phyloP scores from a whole-genome alignment of 2,888 invertebrate species.

The Callyntrura guangdongensis region DNA sequence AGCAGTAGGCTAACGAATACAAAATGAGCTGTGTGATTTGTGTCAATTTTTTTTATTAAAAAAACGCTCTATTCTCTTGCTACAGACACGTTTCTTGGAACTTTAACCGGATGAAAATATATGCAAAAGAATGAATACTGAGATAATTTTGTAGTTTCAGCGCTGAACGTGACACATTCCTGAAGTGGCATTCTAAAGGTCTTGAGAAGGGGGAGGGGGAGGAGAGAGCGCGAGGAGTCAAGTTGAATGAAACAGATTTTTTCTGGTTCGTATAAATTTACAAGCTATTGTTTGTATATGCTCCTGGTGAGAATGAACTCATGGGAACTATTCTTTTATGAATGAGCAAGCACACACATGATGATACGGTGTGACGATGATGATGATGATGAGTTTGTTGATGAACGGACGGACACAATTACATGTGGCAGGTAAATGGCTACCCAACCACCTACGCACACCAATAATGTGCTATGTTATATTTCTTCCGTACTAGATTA shows the following conservation, averaged over 20 bases:
- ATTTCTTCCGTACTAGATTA: slow-evolving; percentile 72
- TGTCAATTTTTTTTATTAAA: no score
- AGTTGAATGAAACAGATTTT: slow-evolving; percentile 36
- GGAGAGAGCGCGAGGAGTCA: neutral
- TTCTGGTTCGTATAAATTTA: slow-evolving; percentile 25
- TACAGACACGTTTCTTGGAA: neutral
- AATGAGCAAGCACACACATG: slow-evolving; percentile 45
- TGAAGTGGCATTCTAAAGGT: neutral
- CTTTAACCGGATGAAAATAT: neutral
- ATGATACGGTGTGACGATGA: neutral
- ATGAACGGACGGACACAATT: neutral
- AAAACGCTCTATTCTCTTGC: neutral
- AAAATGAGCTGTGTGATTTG: no score
- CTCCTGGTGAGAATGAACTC: slow-evolving; percentile 62
- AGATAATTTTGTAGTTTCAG: neutral
- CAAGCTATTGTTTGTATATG: slow-evolving; percentile 4
- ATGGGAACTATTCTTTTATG: slow-evolving; percentile 59
- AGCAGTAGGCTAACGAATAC: no score
- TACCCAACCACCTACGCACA: neutral
- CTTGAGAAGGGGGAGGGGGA: no score
- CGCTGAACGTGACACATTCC: neutral
- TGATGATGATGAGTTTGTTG: neutral
- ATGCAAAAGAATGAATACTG: neutral
- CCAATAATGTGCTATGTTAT: no score
- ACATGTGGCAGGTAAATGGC: neutral